Conservation (phyloP, 2,113 vertebrate species). For the Actenoides lindsayi region DNA sequence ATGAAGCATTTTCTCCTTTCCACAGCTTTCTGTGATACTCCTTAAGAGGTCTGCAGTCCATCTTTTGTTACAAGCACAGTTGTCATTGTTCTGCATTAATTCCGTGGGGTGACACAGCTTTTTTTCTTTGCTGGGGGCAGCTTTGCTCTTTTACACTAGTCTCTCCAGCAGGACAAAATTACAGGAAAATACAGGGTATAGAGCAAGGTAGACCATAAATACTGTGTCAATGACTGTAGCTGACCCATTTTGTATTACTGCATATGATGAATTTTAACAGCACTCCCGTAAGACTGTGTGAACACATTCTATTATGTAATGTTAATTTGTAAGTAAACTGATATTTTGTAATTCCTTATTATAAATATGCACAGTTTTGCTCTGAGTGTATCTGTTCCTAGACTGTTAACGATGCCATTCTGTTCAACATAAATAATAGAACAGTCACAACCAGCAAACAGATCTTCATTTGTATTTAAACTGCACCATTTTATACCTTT, state of each 20-base stretch:
- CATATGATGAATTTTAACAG: neutral
- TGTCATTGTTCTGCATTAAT: neutral
- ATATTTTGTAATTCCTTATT: slow-evolving; percentile 17
- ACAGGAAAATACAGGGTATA: neutral
- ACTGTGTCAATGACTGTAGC: neutral
- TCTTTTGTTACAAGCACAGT: neutral
- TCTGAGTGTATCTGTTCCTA: neutral
- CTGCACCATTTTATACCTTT: neutral
- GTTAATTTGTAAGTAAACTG: slow-evolving; percentile 7
- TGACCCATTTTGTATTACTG: neutral
- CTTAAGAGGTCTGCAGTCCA: neutral
- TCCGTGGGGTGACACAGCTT: neutral
- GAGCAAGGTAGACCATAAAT: neutral
- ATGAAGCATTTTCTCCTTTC: neutral
- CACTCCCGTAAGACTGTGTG: neutral
- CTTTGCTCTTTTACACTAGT: neutral
- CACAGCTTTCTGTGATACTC: neutral
- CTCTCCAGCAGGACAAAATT: neutral
- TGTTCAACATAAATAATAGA: slow-evolving; percentile 4
- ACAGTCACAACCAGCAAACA: neutral
- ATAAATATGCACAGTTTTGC: neutral
- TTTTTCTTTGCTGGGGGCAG: neutral
- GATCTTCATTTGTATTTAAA: neutral
- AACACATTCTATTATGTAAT: neutral
- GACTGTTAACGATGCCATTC: slow-evolving; percentile 2